These are phyloP conservation scores for Euphydryas editha DNA, from an alignment of 2,888 invertebrate genomes.

Conservation along the genomic window DNA sequence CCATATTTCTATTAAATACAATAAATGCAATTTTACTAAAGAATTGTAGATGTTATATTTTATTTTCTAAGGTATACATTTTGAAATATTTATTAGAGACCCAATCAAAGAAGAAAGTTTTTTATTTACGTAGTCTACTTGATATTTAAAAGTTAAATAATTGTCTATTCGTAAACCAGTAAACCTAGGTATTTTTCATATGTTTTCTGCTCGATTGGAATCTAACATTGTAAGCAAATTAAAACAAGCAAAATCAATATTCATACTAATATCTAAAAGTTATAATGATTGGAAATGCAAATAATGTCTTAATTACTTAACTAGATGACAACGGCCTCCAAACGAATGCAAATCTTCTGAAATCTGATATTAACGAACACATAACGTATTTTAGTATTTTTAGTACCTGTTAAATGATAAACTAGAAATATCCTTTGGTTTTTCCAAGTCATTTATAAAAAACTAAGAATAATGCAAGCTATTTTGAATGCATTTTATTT, in stretches of 20 bases:
- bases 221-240: conserved; percentile 2
- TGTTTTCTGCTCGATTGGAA: too few species aligned
- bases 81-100: too few species aligned
- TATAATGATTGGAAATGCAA: conserved; percentile 44
- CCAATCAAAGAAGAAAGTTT: too few species aligned
- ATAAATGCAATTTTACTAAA: too few species aligned
- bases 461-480: neutral
- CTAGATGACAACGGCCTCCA: conserved; percentile 45
- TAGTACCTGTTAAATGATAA: conserved; percentile 27
- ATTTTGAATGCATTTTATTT: neutral
- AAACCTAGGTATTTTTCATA: too few species aligned
- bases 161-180: too few species aligned
- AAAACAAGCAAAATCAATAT: conserved; percentile 1
- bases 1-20: too few species aligned
- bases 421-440: conserved; percentile 6
- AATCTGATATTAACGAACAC: conserved; percentile 31
- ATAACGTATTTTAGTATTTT: conserved; percentile 42
- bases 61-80: too few species aligned
- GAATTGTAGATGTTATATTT: too few species aligned
- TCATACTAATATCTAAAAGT: conserved; percentile 29
- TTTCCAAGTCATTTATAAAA: conserved; percentile 17
- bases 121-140: too few species aligned
- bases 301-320: conserved; percentile 44
- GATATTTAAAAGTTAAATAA: too few species aligned
- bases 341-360: conserved; percentile 43